phyloP scores from a whole-genome alignment of 2,113 vertebrate genomes.

The Canis aureus region DNA sequence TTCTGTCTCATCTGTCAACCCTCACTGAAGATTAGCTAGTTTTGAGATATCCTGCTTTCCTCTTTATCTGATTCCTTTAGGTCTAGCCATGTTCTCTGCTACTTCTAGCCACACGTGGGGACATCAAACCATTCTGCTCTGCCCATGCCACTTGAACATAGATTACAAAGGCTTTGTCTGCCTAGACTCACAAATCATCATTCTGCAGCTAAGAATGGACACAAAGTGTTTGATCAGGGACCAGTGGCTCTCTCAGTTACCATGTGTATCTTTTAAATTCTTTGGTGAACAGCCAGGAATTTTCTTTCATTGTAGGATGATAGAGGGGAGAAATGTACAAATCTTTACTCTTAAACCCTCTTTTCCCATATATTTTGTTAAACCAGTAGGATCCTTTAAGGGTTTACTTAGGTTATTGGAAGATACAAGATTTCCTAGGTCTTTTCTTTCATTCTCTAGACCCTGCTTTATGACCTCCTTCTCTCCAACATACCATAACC shows the following conservation, averaged over 20 bases:
- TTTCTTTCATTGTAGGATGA: background rate
- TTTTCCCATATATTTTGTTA: background rate
- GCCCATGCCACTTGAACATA: background rate
- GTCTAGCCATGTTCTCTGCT: background rate
- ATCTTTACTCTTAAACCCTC: background rate
- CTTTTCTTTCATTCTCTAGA: background rate
- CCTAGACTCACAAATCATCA: background rate
- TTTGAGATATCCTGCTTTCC: background rate
- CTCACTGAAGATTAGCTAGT: background rate
- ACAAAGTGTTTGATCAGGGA: background rate
- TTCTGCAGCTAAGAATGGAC: background rate
- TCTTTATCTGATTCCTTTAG: background rate
- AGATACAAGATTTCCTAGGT: background rate
- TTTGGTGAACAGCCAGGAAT: background rate
- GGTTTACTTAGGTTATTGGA: background rate
- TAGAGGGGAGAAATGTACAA: background rate
- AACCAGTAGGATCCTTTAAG: background rate
- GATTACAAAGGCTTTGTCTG: background rate
- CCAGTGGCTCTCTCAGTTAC: background rate
- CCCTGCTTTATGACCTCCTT: background rate
- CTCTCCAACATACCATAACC: background rate
- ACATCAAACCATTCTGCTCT: background rate
- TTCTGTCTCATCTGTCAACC: background rate
- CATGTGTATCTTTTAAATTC: background rate
- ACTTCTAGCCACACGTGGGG: background rate